Evolutionary conservation across 1,140 invertebrate genomes (phyloP), one percentile per base, ranked within the genome.

Genomic region (Halesus radiatus): DNA sequence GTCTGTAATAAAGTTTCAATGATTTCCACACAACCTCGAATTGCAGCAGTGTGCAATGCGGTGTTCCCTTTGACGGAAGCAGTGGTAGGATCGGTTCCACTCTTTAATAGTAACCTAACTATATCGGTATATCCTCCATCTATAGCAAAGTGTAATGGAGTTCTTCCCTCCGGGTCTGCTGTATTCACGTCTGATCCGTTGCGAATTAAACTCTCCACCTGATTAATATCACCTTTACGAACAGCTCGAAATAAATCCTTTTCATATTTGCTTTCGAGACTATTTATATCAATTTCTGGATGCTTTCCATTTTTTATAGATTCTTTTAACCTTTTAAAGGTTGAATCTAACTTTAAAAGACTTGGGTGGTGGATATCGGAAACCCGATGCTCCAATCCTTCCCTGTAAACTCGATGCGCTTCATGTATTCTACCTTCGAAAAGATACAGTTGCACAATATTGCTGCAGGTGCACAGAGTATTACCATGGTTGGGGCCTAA

Each of bases 111-210:
- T n/a, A 22, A 10, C n/a, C 1, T 52, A 20, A 53, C 68, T 13
- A 72, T 26, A 52, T 72, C 8, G 15, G n/a, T 22, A 20, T 72
- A 10, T 45, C 45, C 10, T 26, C 10, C n/a, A 3, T 3, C 18
- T 10, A 10, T 26, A 20, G 68, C 68, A 23, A 52, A 53, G 16
- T 72, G 45, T 7, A 72, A 53, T 18, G 68, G 68, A 1, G 68
- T 72, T 23, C 45, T 50, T 8, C 45, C 68, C 3, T 10, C 16
- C 3, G 16, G 6, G 8, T 72, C 68, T 53, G 22, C 45, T 3
- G 68, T 72, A 18, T 72, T 50, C 18, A 72, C 45, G 22, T 72
- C 68, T 5, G 37, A 72, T 16, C 68, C 68, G 26, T 53, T 53
- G n/a, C 18, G 68, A 4, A 72, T 72, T 23, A 72, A 22, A 16